phyloP scores from a whole-genome alignment of 2,888 invertebrate genomes.

The Eristalis arbustorum region DNA sequence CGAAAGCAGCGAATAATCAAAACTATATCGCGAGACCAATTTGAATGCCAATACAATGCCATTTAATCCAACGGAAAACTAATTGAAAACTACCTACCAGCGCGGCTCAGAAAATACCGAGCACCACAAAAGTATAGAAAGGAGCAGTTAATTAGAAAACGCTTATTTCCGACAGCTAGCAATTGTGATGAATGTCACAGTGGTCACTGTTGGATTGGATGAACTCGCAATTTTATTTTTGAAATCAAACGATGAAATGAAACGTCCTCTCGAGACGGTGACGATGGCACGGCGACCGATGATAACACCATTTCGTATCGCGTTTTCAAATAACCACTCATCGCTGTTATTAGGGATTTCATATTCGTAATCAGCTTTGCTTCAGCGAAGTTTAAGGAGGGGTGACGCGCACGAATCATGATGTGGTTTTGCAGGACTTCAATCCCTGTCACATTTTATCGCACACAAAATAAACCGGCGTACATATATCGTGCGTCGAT shows the following conservation, averaged over 20 bases:
- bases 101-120: background rate
- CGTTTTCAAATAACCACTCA: slow-evolving; percentile 41
- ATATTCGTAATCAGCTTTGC: slow-evolving; percentile 55
- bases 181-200: background rate
- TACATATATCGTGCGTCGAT: slow-evolving; percentile 19
- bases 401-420: background rate
- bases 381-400: slow-evolving; percentile 8
- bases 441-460: slow-evolving; percentile 38
- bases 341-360: slow-evolving; percentile 44
- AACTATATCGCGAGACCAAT: background rate
- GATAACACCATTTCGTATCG: slow-evolving; percentile 34
- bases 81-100: background rate
- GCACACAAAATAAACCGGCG: background rate
- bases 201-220: background rate
- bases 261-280: background rate
- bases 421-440: slow-evolving; percentile 10
- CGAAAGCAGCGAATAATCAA: background rate
- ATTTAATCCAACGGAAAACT: background rate
- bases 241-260: background rate
- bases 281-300: background rate
- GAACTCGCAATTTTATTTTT: background rate
- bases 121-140: background rate
- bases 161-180: background rate
- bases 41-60: background rate
- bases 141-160: background rate